Percentiles rank a stretch among this genome's conserved stretches.
Conservation (phyloP, 2,888 invertebrate species). For the Pomacea canaliculata region DNA sequence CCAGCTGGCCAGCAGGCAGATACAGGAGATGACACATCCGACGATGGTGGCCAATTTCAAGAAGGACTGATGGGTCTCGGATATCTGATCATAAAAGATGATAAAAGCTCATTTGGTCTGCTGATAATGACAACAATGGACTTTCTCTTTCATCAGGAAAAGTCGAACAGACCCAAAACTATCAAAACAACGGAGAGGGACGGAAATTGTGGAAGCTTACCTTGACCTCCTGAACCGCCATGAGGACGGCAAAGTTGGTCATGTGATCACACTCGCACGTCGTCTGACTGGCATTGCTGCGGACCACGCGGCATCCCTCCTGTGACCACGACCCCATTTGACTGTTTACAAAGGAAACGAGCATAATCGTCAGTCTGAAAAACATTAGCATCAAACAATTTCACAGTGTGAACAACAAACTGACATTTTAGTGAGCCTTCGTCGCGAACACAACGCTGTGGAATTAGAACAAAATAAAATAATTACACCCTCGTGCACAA, state of each 20-base stretch:
- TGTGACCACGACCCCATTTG: constrained; percentile 49
- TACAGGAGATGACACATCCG: constrained; percentile 58
- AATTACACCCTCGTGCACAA: too few relatives aligned
- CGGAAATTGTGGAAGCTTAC: constrained; percentile 34
- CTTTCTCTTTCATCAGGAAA: too few relatives aligned
- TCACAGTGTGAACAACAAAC: too few relatives aligned
- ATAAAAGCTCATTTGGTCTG: too few relatives aligned
- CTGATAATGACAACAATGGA: too few relatives aligned
- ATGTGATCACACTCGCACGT: constrained; percentile 66
- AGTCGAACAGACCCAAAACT: too few relatives aligned
- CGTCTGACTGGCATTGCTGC: constrained; percentile 54
- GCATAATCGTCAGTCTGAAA: too few relatives aligned
- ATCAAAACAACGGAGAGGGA: neutral
- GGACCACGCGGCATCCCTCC: constrained; percentile 51
- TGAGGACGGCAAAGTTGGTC: constrained; percentile 68
- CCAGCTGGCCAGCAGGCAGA: constrained; percentile 53
- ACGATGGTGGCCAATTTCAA: constrained; percentile 53
- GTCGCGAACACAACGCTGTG: too few relatives aligned
- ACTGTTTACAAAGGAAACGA: neutral
- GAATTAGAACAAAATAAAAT: too few relatives aligned
- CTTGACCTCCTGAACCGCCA: constrained; percentile 64
- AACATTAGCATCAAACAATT: too few relatives aligned
- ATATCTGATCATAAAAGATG: constrained; percentile 40
- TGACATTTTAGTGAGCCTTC: too few relatives aligned
- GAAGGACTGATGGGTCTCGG: constrained; percentile 41